phyloP scores from a whole-genome alignment of 2,888 invertebrate genomes.

The Lacanobia oleracea region DNA sequence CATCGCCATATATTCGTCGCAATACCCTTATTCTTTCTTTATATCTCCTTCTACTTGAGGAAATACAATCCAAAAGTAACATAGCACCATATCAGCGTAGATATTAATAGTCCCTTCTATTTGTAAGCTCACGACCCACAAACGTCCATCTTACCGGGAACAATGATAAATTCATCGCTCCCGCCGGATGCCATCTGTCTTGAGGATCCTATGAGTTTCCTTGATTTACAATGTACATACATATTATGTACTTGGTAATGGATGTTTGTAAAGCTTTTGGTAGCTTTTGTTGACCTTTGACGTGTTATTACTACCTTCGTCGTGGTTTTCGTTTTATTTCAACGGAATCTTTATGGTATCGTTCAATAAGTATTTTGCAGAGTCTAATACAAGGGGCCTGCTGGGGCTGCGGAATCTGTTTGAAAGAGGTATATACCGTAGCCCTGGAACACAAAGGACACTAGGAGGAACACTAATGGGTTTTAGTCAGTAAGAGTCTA shows the following conservation, averaged over 20 bases:
- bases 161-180: slow-evolving; percentile 66
- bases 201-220: slow-evolving; percentile 47
- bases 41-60: not conserved
- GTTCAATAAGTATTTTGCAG: too few species aligned
- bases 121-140: slow-evolving; percentile 55
- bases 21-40: not conserved
- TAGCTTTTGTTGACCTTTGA: slow-evolving; percentile 8
- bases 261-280: slow-evolving; percentile 21
- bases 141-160: slow-evolving; percentile 58
- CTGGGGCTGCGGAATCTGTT: too few species aligned
- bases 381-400: too few species aligned
- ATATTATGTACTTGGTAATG: slow-evolving; percentile 19
- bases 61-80: not conserved
- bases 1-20: too few species aligned
- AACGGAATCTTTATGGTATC: too few species aligned
- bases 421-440: too few species aligned
- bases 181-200: slow-evolving; percentile 62
- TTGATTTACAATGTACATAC: slow-evolving; percentile 49
- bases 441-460: too few species aligned
- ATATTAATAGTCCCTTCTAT: slow-evolving; percentile 37
- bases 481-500: too few species aligned
- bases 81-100: slow-evolving; percentile 18
- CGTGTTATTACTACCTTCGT: not conserved
- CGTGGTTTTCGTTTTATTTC: too few species aligned
- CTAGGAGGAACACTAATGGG: too few species aligned